phyloP scores from a whole-genome alignment of 1,140 invertebrate species.

The Lordiphosa stackelbergi region DNA sequence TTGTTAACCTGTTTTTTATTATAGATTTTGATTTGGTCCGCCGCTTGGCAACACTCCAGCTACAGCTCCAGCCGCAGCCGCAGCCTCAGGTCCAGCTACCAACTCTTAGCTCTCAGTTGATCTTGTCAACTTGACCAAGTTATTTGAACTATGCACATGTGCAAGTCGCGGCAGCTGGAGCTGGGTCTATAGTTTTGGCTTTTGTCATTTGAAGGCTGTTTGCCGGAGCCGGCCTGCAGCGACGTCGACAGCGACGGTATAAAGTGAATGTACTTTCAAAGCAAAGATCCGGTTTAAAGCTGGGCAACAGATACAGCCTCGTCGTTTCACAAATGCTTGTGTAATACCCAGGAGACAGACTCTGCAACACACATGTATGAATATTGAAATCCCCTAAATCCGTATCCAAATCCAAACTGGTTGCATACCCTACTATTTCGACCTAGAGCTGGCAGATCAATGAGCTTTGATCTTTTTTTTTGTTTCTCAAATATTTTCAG shows the following conservation, averaged over 20 bases:
- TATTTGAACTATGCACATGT: slow-evolving; percentile 75
- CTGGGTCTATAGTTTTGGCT: slow-evolving; percentile 33
- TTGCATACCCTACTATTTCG: slow-evolving; percentile 4
- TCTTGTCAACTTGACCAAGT: slow-evolving; percentile 75
- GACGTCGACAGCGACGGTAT: slow-evolving; percentile 37
- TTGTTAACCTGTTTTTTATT: slow-evolving; percentile 74
- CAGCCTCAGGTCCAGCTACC: no score
- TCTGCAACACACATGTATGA: slow-evolving; percentile 11
- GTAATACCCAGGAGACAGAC: slow-evolving; percentile 49
- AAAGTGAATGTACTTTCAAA: slow-evolving; percentile 76
- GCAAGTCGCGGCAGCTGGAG: slow-evolving; percentile 34
- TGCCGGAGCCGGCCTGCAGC: slow-evolving; percentile 34
- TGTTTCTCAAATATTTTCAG: slow-evolving; percentile 9
- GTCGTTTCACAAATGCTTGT: slow-evolving; percentile 71
- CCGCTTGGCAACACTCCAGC: slow-evolving; percentile 63
- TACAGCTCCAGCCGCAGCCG: slow-evolving; percentile 14
- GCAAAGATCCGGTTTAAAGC: slow-evolving; percentile 73
- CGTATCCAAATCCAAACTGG: slow-evolving; percentile 25
- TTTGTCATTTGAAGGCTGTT: slow-evolving; percentile 71
- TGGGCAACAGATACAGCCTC: slow-evolving; percentile 60
- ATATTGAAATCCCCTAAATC: slow-evolving; percentile 11
- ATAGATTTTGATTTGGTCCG: slow-evolving; percentile 61
- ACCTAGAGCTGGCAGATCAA: slow-evolving; percentile 44
- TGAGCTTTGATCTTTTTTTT: slow-evolving; percentile 52
- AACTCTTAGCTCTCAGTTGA: slow-evolving; percentile 43